These are phyloP conservation scores for Pipistrellus nathusii DNA, from an alignment of 2,797 vertebrate genomes.

Conservation along the genomic window DNA sequence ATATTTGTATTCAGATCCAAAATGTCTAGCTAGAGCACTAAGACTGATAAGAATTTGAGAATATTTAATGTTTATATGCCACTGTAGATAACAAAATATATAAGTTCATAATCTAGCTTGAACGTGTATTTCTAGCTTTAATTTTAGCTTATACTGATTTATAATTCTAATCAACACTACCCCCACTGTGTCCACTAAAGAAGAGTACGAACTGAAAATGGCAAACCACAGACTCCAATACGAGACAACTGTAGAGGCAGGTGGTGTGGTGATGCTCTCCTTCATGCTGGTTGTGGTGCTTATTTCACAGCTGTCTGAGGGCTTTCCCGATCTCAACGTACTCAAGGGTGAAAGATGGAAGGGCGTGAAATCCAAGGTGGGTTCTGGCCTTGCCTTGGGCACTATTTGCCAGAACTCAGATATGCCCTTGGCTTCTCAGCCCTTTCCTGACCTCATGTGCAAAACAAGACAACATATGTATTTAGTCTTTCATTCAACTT, in stretches of 20 bases:
- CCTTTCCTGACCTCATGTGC: background rate
- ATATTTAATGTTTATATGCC: background rate
- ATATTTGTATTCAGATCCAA: constrained; percentile 28
- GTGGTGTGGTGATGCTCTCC: accelerated
- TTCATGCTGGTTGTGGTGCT: background rate
- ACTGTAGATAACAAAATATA: background rate
- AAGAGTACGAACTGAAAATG: background rate
- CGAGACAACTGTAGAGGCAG: background rate
- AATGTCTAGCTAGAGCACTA: background rate
- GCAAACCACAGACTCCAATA: background rate
- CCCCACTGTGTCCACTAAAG: background rate
- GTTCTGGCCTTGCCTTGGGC: background rate
- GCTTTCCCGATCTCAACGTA: background rate
- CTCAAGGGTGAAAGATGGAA: background rate
- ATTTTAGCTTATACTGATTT: background rate
- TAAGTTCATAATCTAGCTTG: background rate
- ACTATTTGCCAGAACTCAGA: background rate
- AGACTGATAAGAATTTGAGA: background rate
- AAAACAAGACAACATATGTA: background rate
- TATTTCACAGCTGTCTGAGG: background rate
- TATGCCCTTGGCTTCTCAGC: background rate
- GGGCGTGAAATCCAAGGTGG: background rate
- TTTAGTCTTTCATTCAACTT: background rate
- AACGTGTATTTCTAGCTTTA: background rate
- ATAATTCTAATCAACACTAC: background rate